Percentiles rank a stretch among this genome's conserved stretches.
These are phyloP conservation scores for Sitta europaea DNA, from an alignment of 2,113 vertebrate species.

Conservation along the genomic window DNA sequence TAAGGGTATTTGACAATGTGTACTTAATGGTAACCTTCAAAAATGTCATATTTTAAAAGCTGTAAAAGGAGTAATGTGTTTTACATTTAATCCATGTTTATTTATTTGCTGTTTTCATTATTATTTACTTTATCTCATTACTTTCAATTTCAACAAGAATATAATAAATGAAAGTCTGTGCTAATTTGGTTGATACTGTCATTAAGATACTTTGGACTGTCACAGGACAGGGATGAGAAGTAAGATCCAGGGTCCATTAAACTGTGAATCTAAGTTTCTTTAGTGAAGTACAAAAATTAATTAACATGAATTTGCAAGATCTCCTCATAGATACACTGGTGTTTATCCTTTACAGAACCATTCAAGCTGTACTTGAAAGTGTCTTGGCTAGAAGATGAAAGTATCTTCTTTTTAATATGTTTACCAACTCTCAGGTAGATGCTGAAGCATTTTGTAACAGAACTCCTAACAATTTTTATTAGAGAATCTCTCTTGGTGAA, in stretches of 20 bases:
- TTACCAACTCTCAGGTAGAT: background rate
- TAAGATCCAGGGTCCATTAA: background rate
- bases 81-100: background rate
- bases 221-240: background rate
- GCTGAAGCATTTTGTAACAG: background rate
- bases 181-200: background rate
- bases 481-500: background rate
- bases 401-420: background rate
- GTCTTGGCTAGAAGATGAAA: background rate
- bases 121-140: background rate
- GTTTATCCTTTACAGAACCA: background rate
- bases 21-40: background rate
- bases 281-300: constrained; percentile 22
- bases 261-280: background rate
- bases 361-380: background rate
- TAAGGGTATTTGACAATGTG: background rate
- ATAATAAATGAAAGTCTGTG: background rate
- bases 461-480: background rate
- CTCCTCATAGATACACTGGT: background rate
- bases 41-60: background rate
- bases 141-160: background rate
- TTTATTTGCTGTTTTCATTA: background rate
- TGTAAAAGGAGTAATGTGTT: background rate
- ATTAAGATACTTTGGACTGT: background rate
- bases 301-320: background rate